These are phyloP conservation scores for Sceloporus tristichus DNA, from an alignment of 2,113 vertebrate genomes.

Conservation along the genomic window DNA sequence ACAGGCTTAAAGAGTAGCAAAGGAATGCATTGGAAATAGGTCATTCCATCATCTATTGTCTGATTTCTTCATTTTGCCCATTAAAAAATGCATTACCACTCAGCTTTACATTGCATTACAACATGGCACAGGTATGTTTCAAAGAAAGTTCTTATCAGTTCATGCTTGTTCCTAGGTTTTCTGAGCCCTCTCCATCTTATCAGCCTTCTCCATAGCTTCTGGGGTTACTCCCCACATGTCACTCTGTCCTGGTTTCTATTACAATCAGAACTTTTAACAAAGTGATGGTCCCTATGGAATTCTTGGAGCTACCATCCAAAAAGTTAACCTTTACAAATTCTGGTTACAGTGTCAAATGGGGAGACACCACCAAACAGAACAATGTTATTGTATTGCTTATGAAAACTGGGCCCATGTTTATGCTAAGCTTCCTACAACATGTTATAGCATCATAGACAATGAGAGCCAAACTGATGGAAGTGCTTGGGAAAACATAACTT, in stretches of 20 bases:
- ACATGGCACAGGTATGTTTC: not conserved
- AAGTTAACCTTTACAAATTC: too few species aligned
- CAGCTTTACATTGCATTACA: not conserved
- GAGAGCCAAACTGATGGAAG: too few species aligned
- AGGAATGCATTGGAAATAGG: slow-evolving; percentile 17
- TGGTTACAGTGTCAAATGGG: not conserved
- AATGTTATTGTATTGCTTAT: not conserved
- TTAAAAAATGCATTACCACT: not conserved
- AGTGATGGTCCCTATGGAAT: too few species aligned
- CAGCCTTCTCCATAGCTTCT: not conserved
- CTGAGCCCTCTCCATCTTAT: not conserved
- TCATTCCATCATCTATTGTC: not conserved
- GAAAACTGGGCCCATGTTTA: not conserved
- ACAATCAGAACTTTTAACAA: not conserved
- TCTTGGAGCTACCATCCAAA: too few species aligned
- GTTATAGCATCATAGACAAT: not conserved
- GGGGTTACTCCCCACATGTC: not conserved
- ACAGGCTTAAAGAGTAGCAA: slow-evolving; percentile 5
- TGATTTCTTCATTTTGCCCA: slow-evolving; percentile 5
- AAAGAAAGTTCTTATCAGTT: not conserved
- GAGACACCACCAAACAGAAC: not conserved
- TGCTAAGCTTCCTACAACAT: not conserved
- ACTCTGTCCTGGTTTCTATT: not conserved
- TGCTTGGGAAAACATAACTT: too few species aligned
- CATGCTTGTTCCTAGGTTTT: not conserved